A percentile compares a stretch with the other conserved stretches of the same genome.
Conservation (phyloP, 35 echinoderm and acorn worm species). For the Hemicentrotus pulcherrimus region DNA sequence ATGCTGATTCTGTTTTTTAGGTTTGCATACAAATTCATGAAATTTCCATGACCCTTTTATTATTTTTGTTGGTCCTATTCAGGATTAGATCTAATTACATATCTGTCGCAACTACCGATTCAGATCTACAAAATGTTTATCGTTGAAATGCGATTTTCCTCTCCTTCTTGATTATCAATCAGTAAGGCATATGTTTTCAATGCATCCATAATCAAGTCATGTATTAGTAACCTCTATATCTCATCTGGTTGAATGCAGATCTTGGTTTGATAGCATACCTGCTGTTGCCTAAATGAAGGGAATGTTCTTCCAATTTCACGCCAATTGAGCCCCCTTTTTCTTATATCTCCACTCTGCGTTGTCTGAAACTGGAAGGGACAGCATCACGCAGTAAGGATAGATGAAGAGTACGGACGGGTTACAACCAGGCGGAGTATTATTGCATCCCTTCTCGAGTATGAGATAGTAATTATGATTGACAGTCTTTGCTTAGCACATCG, state of each 20-base stretch:
- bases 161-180: neutral
- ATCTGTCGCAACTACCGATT: no score
- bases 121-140: no score
- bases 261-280: neutral
- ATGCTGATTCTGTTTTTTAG: no score
- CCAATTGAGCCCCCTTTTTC: neutral
- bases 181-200: neutral
- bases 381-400: neutral
- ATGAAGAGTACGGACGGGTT: neutral
- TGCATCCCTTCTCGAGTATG: neutral
- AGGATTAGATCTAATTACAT: no score
- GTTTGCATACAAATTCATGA: no score
- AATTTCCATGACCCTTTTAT: no score
- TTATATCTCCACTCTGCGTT: neutral
- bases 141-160: neutral
- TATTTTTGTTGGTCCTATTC: no score
- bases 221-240: neutral
- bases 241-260: neutral
- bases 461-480: slow-evolving; percentile 13
- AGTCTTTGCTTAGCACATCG: slow-evolving; percentile 10
- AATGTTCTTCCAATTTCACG: neutral
- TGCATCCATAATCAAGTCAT: neutral
- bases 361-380: neutral
- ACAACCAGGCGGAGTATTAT: neutral
- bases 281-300: neutral